Evolutionary conservation across 2,113 vertebrate genomes (phyloP).

Genomic region (Aythya baeri): DNA sequence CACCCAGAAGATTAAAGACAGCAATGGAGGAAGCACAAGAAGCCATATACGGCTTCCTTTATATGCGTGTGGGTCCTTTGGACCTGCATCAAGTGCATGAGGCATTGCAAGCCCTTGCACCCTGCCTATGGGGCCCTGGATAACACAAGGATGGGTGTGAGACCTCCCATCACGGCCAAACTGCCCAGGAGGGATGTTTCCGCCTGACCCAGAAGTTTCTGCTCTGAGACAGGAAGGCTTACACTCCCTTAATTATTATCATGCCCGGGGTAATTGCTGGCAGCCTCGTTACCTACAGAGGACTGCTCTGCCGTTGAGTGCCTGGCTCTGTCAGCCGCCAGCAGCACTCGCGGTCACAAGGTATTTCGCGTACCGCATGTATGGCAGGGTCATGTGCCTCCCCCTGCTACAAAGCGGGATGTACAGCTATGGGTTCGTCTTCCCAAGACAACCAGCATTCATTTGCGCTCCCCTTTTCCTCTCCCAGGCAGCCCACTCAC

Average conservation of each 20-base stretch:
- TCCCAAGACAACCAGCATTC: neutral
- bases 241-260: neutral
- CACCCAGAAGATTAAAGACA: neutral
- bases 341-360: neutral
- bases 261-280: neutral
- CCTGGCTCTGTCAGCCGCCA: neutral
- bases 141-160: accelerated
- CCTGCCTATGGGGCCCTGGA: neutral
- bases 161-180: neutral
- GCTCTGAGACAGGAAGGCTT: neutral
- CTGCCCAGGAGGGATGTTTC: neutral
- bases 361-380: neutral
- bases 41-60: neutral
- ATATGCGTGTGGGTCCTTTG: accelerated
- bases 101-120: neutral
- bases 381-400: neutral
- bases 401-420: neutral
- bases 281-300: neutral
- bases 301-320: neutral
- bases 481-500: neutral
- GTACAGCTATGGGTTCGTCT: neutral
- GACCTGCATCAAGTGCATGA: neutral
- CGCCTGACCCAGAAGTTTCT: neutral
- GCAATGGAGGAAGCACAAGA: neutral
- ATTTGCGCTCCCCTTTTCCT: neutral